phyloP scores from a whole-genome alignment of 2,797 vertebrate genomes.

The Pteropus rufus region DNA sequence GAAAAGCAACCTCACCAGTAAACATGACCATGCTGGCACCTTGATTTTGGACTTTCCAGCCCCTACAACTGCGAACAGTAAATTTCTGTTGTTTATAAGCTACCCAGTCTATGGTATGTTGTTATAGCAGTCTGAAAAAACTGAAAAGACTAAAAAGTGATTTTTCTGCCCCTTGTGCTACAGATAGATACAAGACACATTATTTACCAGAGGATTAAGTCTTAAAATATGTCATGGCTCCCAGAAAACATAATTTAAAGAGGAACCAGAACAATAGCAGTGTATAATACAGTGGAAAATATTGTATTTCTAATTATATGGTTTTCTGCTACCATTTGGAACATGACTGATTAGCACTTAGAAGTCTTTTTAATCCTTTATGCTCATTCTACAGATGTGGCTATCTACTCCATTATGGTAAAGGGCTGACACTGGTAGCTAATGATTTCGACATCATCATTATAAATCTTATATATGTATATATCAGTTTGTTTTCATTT shows the following conservation, averaged over 20 bases:
- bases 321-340: not conserved
- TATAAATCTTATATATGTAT: not conserved
- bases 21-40: not conserved
- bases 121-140: not conserved
- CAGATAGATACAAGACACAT: not conserved
- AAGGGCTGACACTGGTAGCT: not conserved
- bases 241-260: not conserved
- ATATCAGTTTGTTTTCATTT: not conserved
- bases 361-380: not conserved
- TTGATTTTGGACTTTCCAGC: not conserved
- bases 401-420: too few relatives aligned
- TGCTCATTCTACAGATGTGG: fast-evolving
- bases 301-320: not conserved
- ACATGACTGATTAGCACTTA: not conserved
- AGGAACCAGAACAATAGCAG: not conserved
- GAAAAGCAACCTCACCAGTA: not conserved
- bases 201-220: not conserved
- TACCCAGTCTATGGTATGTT: not conserved
- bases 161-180: not conserved
- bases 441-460: not conserved
- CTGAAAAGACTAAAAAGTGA: not conserved
- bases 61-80: not conserved
- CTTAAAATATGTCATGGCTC: not conserved
- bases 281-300: not conserved
- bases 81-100: not conserved